Base-by-base conservation (phyloP, 2,888 invertebrate species). In the Blomia tropicalis region DNA sequence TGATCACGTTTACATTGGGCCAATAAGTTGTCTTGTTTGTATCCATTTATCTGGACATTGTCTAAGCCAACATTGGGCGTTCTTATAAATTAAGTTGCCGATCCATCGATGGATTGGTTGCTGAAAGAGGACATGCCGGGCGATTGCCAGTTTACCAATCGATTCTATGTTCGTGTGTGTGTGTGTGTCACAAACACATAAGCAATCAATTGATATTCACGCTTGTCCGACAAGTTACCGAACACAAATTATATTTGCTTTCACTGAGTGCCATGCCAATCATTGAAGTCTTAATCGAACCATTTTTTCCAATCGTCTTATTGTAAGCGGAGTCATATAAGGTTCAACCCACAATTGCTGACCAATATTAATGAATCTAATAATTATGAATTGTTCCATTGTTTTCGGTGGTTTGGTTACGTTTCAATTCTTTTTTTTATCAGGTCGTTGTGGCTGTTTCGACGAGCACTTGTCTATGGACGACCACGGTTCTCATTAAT, bases 21-120 rank as follows among this genome's bases (percentile, higher is more conserved):
- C 36, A 36, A 36, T 36, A 36, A 36, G 36, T 36, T 36, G 36
- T 36, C 51, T 47, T 47, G 51, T 47, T 47, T 47, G 51, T 47
- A 47, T 47, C 51, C 51, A 47, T 47, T 47, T 47, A 47, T 7
- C 14, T 14, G 41, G 41, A n/a, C n/a, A n/a, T 11, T 36, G 36
- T 36, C 36, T 36, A 11, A 7, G 36, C 7, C 36, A 11, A 17
- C 36, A 11, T 36, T 36, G 17, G 36, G 36, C 36, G 36, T 36
- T 36, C 36, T 7, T 7, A 36, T 36, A 36, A 36, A 36, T 36
- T 36, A 36, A 36, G 36, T 36, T 36, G 7, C 7, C 36, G 17
- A 7, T 36, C 36, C 7, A 17, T 17, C 7, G 36, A 36, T 17
- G 17, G 36, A 36, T 17, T 17, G 36, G n/a, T n/a, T n/a, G n/a